Conservation (phyloP, 2,113 vertebrate genomes). For the Percopsis transmontana region DNA sequence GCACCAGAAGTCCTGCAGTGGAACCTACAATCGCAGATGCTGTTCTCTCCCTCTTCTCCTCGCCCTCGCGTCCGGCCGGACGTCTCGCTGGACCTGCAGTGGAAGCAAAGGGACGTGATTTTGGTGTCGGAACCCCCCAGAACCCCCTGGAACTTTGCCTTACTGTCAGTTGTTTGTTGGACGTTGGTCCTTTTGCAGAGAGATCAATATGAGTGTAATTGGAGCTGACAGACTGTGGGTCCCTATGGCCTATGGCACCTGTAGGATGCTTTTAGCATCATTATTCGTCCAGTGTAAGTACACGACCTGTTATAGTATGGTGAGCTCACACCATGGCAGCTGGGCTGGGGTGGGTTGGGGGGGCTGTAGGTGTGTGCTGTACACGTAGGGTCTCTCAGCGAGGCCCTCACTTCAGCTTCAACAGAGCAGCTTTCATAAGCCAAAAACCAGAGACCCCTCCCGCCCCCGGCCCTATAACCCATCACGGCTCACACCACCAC, state of each 20-base stretch:
- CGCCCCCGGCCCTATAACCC: slow-evolving; percentile 47
- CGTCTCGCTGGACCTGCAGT: slow-evolving; percentile 92
- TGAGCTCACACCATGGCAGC: slow-evolving; percentile 57
- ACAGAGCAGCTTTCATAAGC: slow-evolving; percentile 77
- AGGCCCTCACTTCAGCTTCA: slow-evolving; percentile 69
- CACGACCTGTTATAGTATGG: slow-evolving; percentile 46
- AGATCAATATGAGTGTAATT: slow-evolving; percentile 46
- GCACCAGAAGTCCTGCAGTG: slow-evolving; percentile 88
- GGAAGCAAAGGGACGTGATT: slow-evolving; percentile 45
- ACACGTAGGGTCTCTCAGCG: slow-evolving; percentile 61
- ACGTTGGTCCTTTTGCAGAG: slow-evolving; percentile 30
- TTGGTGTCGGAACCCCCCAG: slow-evolving; percentile 19
- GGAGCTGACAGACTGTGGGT: slow-evolving; percentile 34
- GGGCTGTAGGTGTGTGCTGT: slow-evolving; percentile 56
- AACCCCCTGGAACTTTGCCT: slow-evolving; percentile 3
- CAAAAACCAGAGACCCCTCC: slow-evolving; percentile 38
- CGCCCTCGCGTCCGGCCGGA: slow-evolving; percentile 84
- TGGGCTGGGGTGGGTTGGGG: slow-evolving; percentile 12
- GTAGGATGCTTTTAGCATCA: slow-evolving; percentile 42
- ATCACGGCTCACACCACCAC: slow-evolving; percentile 63
- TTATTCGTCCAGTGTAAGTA: slow-evolving; percentile 43
- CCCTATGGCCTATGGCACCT: slow-evolving; percentile 52
- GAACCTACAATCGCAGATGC: slow-evolving; percentile 89
- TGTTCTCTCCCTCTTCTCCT: slow-evolving; percentile 86
- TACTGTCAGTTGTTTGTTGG: slow-evolving; percentile 33